A percentile compares a stretch with the other conserved stretches of the same genome.
These are phyloP conservation scores for Limnodromus scolopaceus DNA, from an alignment of 2,797 vertebrate genomes.

Conservation along the genomic window DNA sequence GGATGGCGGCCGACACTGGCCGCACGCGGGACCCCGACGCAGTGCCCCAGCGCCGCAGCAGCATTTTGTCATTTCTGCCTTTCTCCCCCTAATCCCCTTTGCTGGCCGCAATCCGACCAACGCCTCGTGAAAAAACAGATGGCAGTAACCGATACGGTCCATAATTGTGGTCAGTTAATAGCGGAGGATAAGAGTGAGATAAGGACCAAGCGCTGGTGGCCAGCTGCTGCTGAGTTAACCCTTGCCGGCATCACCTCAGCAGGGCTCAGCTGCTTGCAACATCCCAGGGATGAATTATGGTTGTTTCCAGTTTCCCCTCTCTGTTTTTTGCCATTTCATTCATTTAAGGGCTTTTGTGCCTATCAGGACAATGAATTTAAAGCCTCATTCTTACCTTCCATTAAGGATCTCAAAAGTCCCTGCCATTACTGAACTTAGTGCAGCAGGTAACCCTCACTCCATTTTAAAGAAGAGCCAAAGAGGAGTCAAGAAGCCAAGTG, in stretches of 20 bases:
- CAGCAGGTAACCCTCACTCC: not conserved
- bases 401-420: not conserved
- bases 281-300: not conserved
- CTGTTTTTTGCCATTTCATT: not conserved
- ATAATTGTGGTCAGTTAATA: slow-evolving; percentile 75
- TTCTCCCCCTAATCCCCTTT: slow-evolving; percentile 78
- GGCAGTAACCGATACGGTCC: slow-evolving; percentile 79
- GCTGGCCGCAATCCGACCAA: slow-evolving; percentile 66
- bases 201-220: slow-evolving; percentile 68
- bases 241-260: slow-evolving; percentile 21
- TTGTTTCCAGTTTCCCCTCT: not conserved
- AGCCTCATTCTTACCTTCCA: not conserved
- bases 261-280: not conserved
- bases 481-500: not conserved
- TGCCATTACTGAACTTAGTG: fast-evolving
- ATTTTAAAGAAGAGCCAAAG: not conserved
- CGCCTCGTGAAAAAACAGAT: slow-evolving; percentile 79
- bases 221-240: slow-evolving; percentile 80
- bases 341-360: not conserved
- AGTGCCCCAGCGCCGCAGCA: slow-evolving; percentile 21
- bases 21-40: not conserved
- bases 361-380: not conserved
- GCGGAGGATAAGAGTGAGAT: slow-evolving; percentile 79
- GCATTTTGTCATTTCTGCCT: slow-evolving; percentile 61
- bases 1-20: slow-evolving; percentile 6